These are phyloP conservation scores for Daphoenositta chrysoptera DNA, from an alignment of 2,113 vertebrate species.

Conservation along the genomic window DNA sequence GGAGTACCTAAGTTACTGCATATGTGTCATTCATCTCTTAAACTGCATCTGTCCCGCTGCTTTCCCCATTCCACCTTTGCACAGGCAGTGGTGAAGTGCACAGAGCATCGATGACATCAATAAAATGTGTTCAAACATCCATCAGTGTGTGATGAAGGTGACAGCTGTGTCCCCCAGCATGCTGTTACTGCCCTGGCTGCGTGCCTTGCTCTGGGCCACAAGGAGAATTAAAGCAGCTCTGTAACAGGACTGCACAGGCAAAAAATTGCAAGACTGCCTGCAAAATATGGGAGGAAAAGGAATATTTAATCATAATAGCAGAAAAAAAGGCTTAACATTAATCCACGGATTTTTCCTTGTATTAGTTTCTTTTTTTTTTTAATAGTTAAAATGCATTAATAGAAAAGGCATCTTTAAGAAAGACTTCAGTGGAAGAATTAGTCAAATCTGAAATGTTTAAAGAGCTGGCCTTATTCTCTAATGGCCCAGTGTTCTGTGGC, in stretches of 20 bases:
- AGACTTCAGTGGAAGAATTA: neutral
- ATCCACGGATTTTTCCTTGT: neutral
- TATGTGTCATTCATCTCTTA: neutral
- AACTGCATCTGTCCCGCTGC: neutral
- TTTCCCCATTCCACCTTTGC: neutral
- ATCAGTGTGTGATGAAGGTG: neutral
- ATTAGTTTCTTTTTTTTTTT: neutral
- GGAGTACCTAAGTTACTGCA: neutral
- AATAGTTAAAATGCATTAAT: neutral
- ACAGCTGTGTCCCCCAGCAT: neutral
- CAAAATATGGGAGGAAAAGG: neutral
- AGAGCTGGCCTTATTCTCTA: neutral
- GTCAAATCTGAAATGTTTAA: neutral
- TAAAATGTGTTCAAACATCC: neutral
- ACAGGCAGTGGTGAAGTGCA: neutral
- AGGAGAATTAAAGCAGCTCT: neutral
- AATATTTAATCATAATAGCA: neutral
- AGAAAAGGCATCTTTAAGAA: neutral
- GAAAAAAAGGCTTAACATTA: neutral
- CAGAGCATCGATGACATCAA: neutral
- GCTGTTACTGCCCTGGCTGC: neutral
- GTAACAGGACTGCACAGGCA: neutral
- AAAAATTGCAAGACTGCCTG: neutral
- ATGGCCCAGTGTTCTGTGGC: neutral
- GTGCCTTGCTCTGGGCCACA: neutral